These are phyloP conservation scores for Pteropus rufus DNA, from an alignment of 2,797 vertebrate species.

Conservation along the genomic window DNA sequence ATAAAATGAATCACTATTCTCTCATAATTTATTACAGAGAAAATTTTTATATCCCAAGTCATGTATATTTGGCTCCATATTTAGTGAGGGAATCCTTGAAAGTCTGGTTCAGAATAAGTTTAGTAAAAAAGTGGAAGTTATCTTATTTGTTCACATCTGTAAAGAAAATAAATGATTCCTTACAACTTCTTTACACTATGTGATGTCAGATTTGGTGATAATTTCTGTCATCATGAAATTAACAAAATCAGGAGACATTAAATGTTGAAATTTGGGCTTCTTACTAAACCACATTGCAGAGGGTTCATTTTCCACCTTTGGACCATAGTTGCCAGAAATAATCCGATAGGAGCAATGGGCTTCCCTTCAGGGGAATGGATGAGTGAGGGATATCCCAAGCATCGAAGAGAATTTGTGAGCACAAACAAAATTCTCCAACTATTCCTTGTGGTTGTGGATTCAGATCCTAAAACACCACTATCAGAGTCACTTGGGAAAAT, in stretches of 20 bases:
- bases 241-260: neutral
- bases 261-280: neutral
- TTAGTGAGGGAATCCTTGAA: neutral
- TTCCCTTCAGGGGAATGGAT: neutral
- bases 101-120: neutral
- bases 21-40: neutral
- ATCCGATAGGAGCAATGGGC: neutral
- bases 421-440: neutral
- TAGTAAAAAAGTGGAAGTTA: neutral
- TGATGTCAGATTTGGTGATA: neutral
- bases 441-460: neutral
- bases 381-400: neutral
- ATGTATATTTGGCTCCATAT: neutral
- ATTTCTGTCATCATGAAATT: neutral
- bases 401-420: neutral
- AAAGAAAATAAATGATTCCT: neutral
- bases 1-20: neutral
- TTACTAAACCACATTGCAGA: neutral
- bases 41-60: neutral
- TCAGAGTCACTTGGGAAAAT: neutral
- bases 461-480: neutral
- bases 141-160: neutral
- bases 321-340: neutral
- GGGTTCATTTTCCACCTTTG: neutral
- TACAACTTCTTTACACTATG: neutral